Evolutionary conservation across 30 jellyfish, hydroid and myxozoan genomes (phyloP).

Genomic region (Haliclystus octoradiatus): DNA sequence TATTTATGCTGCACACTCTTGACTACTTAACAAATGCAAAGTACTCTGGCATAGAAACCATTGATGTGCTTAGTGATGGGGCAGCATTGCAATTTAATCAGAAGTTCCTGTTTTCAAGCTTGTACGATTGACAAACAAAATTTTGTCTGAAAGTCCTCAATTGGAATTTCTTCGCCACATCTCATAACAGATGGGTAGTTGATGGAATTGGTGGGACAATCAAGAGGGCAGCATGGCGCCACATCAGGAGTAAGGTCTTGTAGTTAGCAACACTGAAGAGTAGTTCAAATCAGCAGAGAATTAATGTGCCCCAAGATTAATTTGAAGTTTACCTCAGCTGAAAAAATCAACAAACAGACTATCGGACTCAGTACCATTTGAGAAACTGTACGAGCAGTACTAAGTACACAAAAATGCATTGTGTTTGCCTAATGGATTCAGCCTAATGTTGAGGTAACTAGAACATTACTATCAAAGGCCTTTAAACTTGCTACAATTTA

Average conservation of each 20-base stretch:
- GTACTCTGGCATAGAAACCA: conserved; percentile 12
- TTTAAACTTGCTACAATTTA: no score
- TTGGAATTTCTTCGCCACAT: conserved; percentile 27
- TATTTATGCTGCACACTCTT: no score
- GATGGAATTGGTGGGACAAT: conserved; percentile 23
- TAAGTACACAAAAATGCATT: conserved; percentile 11
- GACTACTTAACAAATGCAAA: conserved; percentile 21
- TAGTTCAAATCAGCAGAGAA: conserved; percentile 8
- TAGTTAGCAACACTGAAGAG: conserved; percentile 1
- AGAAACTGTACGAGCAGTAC: conserved; percentile 9
- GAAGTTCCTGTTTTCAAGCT: conserved; percentile 4
- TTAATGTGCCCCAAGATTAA: neutral
- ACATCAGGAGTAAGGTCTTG: neutral
- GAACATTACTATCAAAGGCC: conserved; percentile 10
- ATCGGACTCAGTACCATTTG: conserved; percentile 1
- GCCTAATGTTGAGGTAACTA: conserved; percentile 14
- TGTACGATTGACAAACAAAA: conserved; percentile 11
- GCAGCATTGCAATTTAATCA: conserved; percentile 20
- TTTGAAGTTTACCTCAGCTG: neutral
- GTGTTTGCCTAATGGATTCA: conserved; percentile 2
- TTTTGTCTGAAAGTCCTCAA: conserved; percentile 12
- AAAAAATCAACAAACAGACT: conserved; percentile 4
- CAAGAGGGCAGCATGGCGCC: neutral
- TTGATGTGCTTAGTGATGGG: conserved; percentile 20
- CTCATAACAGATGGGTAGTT: conserved; percentile 38